phyloP scores from a whole-genome alignment of 2,797 vertebrate species.

The Oryzias sinensis region DNA sequence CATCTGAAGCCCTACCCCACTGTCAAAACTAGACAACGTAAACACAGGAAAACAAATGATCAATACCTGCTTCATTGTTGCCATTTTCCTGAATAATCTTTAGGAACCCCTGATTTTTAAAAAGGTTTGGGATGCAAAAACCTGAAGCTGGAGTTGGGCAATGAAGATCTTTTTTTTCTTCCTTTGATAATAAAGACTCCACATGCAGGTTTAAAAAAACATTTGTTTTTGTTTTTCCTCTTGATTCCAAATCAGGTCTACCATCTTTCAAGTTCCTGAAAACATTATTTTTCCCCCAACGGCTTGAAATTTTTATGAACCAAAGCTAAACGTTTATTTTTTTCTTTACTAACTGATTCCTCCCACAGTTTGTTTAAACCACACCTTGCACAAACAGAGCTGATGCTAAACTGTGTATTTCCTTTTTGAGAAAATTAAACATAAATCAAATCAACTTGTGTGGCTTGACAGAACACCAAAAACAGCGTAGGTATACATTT shows the following conservation, averaged over 20 bases:
- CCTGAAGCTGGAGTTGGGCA: constrained; percentile 53
- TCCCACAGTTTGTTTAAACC: constrained; percentile 16
- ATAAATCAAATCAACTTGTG: constrained; percentile 47
- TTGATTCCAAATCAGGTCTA: constrained; percentile 41
- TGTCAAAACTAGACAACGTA: constrained; percentile 81
- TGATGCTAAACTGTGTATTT: constrained; percentile 23
- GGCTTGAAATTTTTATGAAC: constrained; percentile 30
- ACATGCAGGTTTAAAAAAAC: constrained; percentile 5
- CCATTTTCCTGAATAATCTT: constrained; percentile 26
- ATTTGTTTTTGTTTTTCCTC: constrained; percentile 39
- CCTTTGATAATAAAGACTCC: constrained; percentile 52
- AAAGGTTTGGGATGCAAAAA: constrained; percentile 45
- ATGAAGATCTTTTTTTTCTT: constrained; percentile 65
- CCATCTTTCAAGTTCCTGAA: constrained; percentile 58
- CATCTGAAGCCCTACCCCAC: constrained; percentile 86
- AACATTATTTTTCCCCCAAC: constrained; percentile 35
- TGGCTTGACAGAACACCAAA: constrained; percentile 44
- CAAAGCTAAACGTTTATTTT: constrained; percentile 18
- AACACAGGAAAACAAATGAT: constrained; percentile 12
- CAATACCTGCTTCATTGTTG: constrained; percentile 13
- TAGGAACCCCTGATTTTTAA: constrained; percentile 49
- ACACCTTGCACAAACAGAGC: constrained; percentile 14
- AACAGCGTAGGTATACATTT: constrained; percentile 33
- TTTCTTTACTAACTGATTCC: constrained; percentile 24
- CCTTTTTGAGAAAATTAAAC: constrained; percentile 38